A percentile compares a stretch with the other conserved stretches of the same genome.
Evolutionary conservation across 1,140 invertebrate genomes (phyloP).

Genomic region (Nephila pilipes): DNA sequence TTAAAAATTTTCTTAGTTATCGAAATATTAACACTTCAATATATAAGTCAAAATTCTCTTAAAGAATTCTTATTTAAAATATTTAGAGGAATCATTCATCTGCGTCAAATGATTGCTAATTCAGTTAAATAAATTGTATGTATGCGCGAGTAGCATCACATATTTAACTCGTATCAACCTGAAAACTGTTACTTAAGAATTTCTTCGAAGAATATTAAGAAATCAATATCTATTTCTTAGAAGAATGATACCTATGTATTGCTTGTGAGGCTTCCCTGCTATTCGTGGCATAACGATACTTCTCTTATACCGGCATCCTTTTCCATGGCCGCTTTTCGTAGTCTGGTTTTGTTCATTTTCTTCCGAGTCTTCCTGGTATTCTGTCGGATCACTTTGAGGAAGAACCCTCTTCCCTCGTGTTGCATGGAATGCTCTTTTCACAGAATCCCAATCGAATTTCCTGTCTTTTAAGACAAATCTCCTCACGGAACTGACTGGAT

Average conservation of each 20-base stretch:
- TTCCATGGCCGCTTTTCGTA: neutral
- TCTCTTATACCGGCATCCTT: constrained; percentile 35
- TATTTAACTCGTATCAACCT: no score
- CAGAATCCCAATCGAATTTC: constrained; percentile 63
- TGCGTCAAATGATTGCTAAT: no score
- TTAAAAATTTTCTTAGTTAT: no score
- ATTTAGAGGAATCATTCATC: no score
- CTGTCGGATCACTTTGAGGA: neutral
- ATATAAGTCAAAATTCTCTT: no score
- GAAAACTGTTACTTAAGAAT: no score
- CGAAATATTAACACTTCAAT: no score
- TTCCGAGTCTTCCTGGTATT: neutral
- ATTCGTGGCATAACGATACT: constrained; percentile 32
- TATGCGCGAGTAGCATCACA: no score
- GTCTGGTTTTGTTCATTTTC: neutral
- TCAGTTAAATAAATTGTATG: no score
- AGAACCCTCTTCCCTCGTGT: constrained; percentile 58
- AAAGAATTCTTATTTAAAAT: no score
- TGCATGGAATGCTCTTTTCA: constrained; percentile 72
- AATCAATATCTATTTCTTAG: neutral
- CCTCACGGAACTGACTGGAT: neutral
- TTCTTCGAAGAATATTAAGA: no score
- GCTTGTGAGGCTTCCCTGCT: constrained; percentile 7
- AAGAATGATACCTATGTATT: constrained; percentile 68
- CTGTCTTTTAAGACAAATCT: neutral